Evolutionary conservation across 2,113 vertebrate genomes (phyloP).

Genomic region (Oncorhynchus clarkii): DNA sequence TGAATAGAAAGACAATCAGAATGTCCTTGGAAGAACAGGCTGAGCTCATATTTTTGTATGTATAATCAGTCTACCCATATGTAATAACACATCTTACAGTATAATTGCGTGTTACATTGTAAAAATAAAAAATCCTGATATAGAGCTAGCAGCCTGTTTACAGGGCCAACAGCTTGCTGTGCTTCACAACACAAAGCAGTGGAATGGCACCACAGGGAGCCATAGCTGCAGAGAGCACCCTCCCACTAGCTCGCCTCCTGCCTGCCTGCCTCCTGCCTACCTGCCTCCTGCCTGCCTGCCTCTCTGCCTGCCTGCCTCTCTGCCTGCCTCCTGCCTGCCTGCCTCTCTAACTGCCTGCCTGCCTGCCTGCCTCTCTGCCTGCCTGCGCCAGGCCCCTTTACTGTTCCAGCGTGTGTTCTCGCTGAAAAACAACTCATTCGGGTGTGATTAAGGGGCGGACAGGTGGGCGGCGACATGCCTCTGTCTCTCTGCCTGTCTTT

Average conservation of each 20-base stretch:
- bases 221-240: constrained; percentile 52
- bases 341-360: background rate
- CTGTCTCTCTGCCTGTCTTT: too few species aligned
- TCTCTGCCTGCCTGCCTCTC: constrained; percentile 2
- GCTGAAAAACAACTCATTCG: too few species aligned
- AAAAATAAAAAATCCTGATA: background rate
- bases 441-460: too few species aligned
- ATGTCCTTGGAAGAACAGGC: too few species aligned
- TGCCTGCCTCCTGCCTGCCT: background rate
- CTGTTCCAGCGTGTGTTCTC: constrained; percentile 64
- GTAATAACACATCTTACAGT: too few species aligned
- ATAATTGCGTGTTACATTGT: too few species aligned
- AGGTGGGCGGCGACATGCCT: too few species aligned
- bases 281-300: background rate
- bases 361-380: constrained; percentile 1
- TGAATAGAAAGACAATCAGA: background rate
- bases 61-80: background rate
- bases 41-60: too few species aligned
- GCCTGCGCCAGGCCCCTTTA: constrained; percentile 52
- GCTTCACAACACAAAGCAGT: constrained; percentile 1
- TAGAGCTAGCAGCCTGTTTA: constrained; percentile 19
- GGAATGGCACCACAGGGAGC: constrained; percentile 59
- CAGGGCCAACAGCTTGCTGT: constrained; percentile 57
- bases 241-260: constrained; percentile 9
- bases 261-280: background rate